Conservation (phyloP, 2,113 vertebrate species). For the Colossoma macropomum region DNA sequence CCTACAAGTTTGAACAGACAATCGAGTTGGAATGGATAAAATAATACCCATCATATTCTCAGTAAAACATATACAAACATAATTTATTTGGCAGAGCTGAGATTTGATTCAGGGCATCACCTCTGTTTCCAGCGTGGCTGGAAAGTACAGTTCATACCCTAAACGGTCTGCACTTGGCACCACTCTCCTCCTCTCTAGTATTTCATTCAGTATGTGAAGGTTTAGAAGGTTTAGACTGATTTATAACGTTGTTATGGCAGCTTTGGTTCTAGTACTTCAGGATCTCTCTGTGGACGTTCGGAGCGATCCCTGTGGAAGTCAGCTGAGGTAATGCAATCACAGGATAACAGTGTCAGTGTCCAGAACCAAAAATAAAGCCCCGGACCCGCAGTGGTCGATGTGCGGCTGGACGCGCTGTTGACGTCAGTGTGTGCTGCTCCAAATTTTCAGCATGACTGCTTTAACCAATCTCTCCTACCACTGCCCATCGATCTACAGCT, state of each 20-base stretch:
- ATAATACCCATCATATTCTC: too few species aligned
- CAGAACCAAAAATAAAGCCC: slow-evolving; percentile 64
- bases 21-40: too few species aligned
- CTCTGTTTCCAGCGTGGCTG: too few species aligned
- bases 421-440: slow-evolving; percentile 75
- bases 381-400: slow-evolving; percentile 69
- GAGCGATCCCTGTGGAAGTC: slow-evolving; percentile 40
- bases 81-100: too few species aligned
- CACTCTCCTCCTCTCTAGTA: too few species aligned
- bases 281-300: not conserved
- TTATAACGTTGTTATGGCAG: not conserved
- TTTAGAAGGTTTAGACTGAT: too few species aligned
- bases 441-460: slow-evolving; percentile 80
- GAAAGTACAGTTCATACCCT: too few species aligned
- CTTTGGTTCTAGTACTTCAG: not conserved
- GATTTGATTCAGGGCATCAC: too few species aligned
- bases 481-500: slow-evolving; percentile 36
- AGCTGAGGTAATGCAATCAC: slow-evolving; percentile 68
- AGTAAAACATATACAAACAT: too few species aligned
- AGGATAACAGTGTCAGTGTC: slow-evolving; percentile 74
- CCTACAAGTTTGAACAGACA: too few species aligned
- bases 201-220: too few species aligned
- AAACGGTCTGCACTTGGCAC: too few species aligned
- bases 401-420: slow-evolving; percentile 59
- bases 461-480: slow-evolving; percentile 72